Evolutionary conservation across 2,797 vertebrate genomes (phyloP).

Genomic region (Iguana delicatissima): DNA sequence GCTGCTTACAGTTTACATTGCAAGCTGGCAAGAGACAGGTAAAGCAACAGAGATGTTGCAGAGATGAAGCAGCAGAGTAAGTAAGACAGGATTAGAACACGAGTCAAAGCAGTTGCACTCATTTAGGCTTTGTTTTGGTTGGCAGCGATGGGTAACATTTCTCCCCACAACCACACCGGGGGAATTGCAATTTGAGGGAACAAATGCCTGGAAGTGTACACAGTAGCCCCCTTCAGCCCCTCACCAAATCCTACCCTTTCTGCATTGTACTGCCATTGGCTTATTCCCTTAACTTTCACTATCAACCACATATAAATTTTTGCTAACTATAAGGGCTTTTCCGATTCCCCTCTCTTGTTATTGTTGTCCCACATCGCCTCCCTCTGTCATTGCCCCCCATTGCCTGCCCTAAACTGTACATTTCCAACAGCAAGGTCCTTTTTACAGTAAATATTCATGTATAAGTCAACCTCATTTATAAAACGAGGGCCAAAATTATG

Average conservation of each 20-base stretch:
- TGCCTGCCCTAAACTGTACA: background rate
- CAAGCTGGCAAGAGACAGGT: background rate
- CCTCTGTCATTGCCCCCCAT: background rate
- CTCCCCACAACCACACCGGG: background rate
- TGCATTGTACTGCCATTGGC: background rate
- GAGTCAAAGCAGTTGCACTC: background rate
- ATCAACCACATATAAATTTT: background rate
- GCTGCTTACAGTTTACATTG: background rate
- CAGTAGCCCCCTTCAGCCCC: background rate
- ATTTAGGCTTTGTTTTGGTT: background rate
- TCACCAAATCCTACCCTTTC: background rate
- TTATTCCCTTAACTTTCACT: background rate
- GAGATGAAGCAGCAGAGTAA: background rate
- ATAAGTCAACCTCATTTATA: too few species aligned
- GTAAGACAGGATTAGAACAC: background rate
- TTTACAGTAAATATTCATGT: background rate
- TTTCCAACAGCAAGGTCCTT: background rate
- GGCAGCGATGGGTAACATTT: background rate
- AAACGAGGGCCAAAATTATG: too few species aligned
- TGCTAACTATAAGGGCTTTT: background rate
- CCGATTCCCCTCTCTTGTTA: background rate
- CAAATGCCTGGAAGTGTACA: background rate
- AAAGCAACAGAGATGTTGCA: background rate
- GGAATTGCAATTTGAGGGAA: background rate
- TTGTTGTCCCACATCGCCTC: background rate